phyloP scores from a whole-genome alignment of 2,113 vertebrate species.

The Ochotona curzoniae region DNA sequence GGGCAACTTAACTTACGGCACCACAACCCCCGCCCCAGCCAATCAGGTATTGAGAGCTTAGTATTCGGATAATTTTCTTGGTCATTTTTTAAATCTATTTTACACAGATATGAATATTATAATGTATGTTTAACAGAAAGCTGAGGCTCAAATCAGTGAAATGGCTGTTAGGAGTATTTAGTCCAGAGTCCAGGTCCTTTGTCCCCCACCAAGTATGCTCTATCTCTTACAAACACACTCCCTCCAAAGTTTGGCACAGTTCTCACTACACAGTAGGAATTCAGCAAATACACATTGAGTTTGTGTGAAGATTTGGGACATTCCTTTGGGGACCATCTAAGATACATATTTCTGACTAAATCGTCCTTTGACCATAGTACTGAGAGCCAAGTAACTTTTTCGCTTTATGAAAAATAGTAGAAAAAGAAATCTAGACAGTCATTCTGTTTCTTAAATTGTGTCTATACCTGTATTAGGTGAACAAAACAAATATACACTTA shows the following conservation, averaged over 20 bases:
- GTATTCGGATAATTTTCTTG: background rate
- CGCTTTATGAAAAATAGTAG: constrained; percentile 21
- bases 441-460: background rate
- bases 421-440: background rate
- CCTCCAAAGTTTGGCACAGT: background rate
- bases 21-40: too few species aligned
- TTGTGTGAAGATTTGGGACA: background rate
- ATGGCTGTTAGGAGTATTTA: background rate
- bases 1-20: too few species aligned
- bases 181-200: background rate
- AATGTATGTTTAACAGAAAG: background rate
- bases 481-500: constrained; percentile 25
- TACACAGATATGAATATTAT: background rate
- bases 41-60: background rate
- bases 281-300: constrained; percentile 33
- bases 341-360: background rate
- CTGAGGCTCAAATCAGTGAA: background rate
- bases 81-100: background rate
- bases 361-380: background rate
- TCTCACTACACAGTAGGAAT: background rate
- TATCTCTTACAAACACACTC: background rate
- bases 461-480: background rate
- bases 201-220: background rate
- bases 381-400: background rate
- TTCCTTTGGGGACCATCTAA: background rate